phyloP scores from a whole-genome alignment of 1,140 invertebrate genomes.

The Trichoplusia ni region DNA sequence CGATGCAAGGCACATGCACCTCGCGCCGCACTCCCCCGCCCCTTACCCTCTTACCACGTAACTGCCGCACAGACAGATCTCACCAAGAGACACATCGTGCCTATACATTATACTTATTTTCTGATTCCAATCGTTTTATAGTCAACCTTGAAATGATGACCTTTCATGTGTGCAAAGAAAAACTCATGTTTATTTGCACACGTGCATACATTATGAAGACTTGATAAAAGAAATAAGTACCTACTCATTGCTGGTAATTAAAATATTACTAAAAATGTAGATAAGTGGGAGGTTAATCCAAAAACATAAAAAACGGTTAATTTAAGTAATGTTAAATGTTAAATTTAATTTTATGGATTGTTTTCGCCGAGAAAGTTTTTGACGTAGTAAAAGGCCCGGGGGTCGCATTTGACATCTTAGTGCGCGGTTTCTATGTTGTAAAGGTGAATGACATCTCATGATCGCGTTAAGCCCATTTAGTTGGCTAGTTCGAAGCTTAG shows the following conservation, averaged over 20 bases:
- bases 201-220: background rate
- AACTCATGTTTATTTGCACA: conserved; percentile 13
- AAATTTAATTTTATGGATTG: too few species aligned
- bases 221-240: too few species aligned
- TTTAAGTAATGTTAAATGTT: too few species aligned
- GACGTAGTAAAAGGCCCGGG: background rate
- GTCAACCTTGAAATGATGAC: conserved; percentile 49
- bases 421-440: background rate
- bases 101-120: conserved; percentile 18
- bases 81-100: conserved; percentile 20
- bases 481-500: conserved; percentile 4
- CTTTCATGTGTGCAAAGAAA: conserved; percentile 37
- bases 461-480: conserved; percentile 15
- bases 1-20: conserved; percentile 69
- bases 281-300: too few species aligned
- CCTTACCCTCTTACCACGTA: conserved; percentile 23
- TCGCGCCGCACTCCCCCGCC: conserved; percentile 39
- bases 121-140: conserved; percentile 35
- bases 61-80: conserved; percentile 33
- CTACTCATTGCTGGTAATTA: too few species aligned
- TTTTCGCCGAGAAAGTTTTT: too few species aligned
- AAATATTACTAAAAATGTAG: too few species aligned
- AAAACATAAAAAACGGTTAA: background rate
- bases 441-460: conserved; percentile 21
- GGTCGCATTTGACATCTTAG: background rate